A percentile compares a stretch with the other conserved stretches of the same genome.
These are phyloP conservation scores for Girardinichthys multiradiatus DNA, from an alignment of 2,113 vertebrate species.

Conservation along the genomic window DNA sequence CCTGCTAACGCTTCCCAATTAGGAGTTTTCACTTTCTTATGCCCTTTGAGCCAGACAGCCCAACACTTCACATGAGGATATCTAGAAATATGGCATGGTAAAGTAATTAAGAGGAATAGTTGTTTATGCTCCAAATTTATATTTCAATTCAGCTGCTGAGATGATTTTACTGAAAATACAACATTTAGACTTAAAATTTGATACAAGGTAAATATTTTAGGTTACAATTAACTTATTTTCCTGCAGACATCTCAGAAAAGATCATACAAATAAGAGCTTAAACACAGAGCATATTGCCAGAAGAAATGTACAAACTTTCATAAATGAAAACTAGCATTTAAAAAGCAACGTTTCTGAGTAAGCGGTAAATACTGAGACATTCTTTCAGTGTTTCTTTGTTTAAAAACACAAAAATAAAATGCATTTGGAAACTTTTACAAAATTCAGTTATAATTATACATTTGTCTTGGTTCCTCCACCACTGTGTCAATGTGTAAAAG, in stretches of 20 bases:
- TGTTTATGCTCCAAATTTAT: conserved; percentile 2
- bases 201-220: background rate
- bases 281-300: too few relatives aligned
- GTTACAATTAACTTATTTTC: background rate
- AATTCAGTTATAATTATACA: too few relatives aligned
- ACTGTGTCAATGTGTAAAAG: too few relatives aligned
- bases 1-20: conserved; percentile 14
- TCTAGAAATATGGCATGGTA: background rate
- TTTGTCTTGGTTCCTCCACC: too few relatives aligned
- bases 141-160: background rate
- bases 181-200: background rate
- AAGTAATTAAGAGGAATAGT: conserved; percentile 13
- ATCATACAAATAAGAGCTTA: too few relatives aligned
- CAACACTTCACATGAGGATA: conserved; percentile 23
- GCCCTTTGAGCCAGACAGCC: conserved; percentile 16
- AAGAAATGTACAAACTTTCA: too few relatives aligned
- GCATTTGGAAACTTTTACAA: too few relatives aligned
- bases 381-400: too few relatives aligned
- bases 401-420: too few relatives aligned
- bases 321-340: too few relatives aligned
- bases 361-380: too few relatives aligned
- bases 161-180: background rate
- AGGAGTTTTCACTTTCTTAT: conserved; percentile 10
- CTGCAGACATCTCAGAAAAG: background rate
- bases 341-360: too few relatives aligned